A percentile compares a stretch with the other conserved stretches of the same genome.
These are phyloP conservation scores for Brachyhypopomus occidentalis DNA, from an alignment of 2,113 vertebrate genomes.

Conservation along the genomic window DNA sequence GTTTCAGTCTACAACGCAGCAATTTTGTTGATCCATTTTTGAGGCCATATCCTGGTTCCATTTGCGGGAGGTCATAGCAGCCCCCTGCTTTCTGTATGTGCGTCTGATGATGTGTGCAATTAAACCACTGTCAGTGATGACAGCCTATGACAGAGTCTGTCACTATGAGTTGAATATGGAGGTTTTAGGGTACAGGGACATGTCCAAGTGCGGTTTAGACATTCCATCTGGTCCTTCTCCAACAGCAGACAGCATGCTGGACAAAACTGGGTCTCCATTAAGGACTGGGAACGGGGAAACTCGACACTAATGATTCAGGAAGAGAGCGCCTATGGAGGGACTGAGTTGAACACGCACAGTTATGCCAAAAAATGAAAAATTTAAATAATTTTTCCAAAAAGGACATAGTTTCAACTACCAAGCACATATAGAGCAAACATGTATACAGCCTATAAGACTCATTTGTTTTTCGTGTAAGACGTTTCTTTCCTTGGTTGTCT, in stretches of 20 bases:
- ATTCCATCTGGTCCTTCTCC: slow-evolving; percentile 60
- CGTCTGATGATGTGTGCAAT: slow-evolving; percentile 59
- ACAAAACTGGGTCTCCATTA: slow-evolving; percentile 51
- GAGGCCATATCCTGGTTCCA: slow-evolving; percentile 36
- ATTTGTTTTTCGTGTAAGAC: background rate
- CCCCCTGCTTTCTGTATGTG: slow-evolving; percentile 42
- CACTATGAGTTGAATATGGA: slow-evolving; percentile 49
- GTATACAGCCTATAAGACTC: background rate
- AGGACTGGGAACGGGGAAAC: slow-evolving; percentile 59
- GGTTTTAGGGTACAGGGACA: slow-evolving; percentile 40
- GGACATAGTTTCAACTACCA: background rate
- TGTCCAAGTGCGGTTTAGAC: slow-evolving; percentile 36
- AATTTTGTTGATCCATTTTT: slow-evolving; percentile 52
- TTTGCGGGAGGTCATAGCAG: slow-evolving; percentile 49
- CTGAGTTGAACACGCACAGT: slow-evolving; percentile 59
- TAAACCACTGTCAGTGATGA: slow-evolving; percentile 58
- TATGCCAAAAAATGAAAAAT: slow-evolving; percentile 55
- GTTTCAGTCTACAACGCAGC: slow-evolving; percentile 18
- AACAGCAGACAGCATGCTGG: slow-evolving; percentile 52
- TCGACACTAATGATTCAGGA: slow-evolving; percentile 59
- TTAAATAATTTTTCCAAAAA: background rate
- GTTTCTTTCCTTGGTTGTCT: background rate
- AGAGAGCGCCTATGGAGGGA: slow-evolving; percentile 51
- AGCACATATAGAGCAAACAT: background rate
- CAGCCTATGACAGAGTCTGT: slow-evolving; percentile 59